These are phyloP conservation scores for Cephus cinctus DNA, from an alignment of 1,140 invertebrate genomes.

Conservation along the genomic window DNA sequence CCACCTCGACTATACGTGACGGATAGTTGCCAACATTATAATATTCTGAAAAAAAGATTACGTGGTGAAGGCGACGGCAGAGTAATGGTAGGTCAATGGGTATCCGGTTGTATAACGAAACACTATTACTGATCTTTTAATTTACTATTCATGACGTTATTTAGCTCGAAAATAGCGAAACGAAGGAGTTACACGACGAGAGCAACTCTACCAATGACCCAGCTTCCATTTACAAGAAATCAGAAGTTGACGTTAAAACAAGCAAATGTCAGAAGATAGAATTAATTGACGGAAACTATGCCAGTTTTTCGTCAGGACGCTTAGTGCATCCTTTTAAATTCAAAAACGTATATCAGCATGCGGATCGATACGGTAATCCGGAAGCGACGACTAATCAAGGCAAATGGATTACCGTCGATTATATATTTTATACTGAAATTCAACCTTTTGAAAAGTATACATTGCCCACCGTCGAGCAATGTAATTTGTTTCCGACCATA, in stretches of 20 bases:
- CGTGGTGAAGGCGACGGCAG: conserved; percentile 27
- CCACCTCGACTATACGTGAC: conserved; percentile 61
- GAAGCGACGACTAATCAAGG: conserved; percentile 74
- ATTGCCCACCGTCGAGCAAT: conserved; percentile 64
- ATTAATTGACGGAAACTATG: conserved; percentile 31
- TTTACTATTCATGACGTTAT: conserved; percentile 2
- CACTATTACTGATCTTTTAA: too few species aligned
- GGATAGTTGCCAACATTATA: conserved; percentile 67
- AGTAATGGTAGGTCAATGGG: conserved; percentile 33
- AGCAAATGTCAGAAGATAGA: conserved; percentile 33
- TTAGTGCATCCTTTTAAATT: conserved; percentile 60
- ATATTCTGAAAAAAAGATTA: conserved; percentile 50
- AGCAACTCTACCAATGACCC: conserved; percentile 3
- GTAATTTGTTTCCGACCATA: conserved; percentile 60
- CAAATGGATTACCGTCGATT: conserved; percentile 78
- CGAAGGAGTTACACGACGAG: conserved; percentile 4
- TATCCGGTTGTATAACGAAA: conserved; percentile 1
- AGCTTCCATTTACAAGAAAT: conserved; percentile 10
- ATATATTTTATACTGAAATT: conserved; percentile 71
- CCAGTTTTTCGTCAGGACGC: conserved; percentile 52
- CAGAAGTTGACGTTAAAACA: conserved; percentile 22
- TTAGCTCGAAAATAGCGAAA: conserved; percentile 30
- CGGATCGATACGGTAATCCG: conserved; percentile 38
- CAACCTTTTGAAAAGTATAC: conserved; percentile 62
- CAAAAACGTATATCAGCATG: conserved; percentile 58